These are phyloP conservation scores for Zoroaster sp. DNA, from an alignment of 53 echinoderm and acorn worm genomes.

Conservation along the genomic window DNA sequence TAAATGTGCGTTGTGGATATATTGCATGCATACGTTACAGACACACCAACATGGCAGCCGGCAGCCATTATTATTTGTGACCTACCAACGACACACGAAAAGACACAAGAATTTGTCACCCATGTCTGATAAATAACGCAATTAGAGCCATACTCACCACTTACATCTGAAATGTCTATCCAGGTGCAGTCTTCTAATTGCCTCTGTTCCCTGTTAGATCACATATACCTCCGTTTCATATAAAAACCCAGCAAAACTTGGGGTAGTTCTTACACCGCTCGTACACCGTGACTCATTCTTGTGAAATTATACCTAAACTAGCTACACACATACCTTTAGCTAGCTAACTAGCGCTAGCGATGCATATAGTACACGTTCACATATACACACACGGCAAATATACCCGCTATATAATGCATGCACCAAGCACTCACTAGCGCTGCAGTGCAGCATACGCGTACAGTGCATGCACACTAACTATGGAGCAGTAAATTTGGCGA, in stretches of 20 bases:
- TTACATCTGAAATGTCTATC: not conserved
- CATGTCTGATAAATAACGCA: not conserved
- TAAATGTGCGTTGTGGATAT: no score
- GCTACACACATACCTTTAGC: not conserved
- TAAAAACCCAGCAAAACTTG: not conserved
- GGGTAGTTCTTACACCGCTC: not conserved
- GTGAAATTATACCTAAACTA: no score
- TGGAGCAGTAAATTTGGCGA: slow-evolving; percentile 50
- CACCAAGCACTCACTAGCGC: not conserved
- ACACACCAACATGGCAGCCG: no score
- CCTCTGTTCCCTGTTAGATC: no score
- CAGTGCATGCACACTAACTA: not conserved
- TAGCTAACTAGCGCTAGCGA: no score
- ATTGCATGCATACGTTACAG: no score
- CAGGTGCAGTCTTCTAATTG: not conserved
- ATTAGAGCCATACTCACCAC: not conserved
- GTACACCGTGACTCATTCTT: not conserved
- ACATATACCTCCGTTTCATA: not conserved
- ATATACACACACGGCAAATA: not conserved
- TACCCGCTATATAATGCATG: not conserved
- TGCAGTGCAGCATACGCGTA: not conserved
- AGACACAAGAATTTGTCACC: not conserved
- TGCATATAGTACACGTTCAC: not conserved
- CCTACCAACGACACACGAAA: no score
- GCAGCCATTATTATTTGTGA: no score